A percentile compares a stretch with the other conserved stretches of the same genome.
These are phyloP conservation scores for Ancistrus triradiatus DNA, from an alignment of 2,113 vertebrate genomes.

Conservation along the genomic window DNA sequence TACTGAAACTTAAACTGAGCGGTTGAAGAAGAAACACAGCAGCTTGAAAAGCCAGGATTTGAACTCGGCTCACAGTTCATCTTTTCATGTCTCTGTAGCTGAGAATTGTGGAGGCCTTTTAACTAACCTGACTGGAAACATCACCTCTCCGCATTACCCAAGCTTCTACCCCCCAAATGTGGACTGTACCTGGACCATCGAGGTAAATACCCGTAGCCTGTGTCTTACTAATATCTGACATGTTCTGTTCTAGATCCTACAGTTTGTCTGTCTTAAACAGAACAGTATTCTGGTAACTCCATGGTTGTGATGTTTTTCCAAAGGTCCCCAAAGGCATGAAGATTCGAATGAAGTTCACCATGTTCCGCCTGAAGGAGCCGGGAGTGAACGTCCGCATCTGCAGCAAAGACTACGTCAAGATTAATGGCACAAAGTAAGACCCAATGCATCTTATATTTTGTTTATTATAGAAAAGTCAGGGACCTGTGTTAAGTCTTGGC, in stretches of 20 bases:
- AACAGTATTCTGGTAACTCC: constrained; percentile 24
- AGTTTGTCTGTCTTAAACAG: constrained; percentile 1
- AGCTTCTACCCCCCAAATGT: constrained; percentile 69
- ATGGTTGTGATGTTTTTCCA: constrained; percentile 28
- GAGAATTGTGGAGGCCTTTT: constrained; percentile 54
- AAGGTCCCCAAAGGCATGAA: constrained; percentile 58
- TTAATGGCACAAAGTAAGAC: constrained; percentile 62
- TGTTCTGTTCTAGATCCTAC: no score
- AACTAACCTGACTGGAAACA: constrained; percentile 34
- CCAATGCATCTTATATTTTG: no score
- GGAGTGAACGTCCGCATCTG: constrained; percentile 56
- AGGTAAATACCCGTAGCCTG: constrained; percentile 51
- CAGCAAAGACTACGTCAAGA: constrained; percentile 70
- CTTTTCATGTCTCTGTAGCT: constrained; percentile 44
- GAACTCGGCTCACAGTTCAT: background rate
- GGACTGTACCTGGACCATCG: constrained; percentile 70
- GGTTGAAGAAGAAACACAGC: no score
- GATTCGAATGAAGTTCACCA: constrained; percentile 63
- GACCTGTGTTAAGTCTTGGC: no score
- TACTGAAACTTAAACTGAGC: no score
- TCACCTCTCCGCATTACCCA: constrained; percentile 65
- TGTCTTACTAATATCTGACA: no score
- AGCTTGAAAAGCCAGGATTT: no score
- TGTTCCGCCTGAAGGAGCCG: constrained; percentile 74
- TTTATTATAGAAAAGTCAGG: no score